Conservation (phyloP, 2,797 vertebrate genomes). For the Pangasius mekongensis region DNA sequence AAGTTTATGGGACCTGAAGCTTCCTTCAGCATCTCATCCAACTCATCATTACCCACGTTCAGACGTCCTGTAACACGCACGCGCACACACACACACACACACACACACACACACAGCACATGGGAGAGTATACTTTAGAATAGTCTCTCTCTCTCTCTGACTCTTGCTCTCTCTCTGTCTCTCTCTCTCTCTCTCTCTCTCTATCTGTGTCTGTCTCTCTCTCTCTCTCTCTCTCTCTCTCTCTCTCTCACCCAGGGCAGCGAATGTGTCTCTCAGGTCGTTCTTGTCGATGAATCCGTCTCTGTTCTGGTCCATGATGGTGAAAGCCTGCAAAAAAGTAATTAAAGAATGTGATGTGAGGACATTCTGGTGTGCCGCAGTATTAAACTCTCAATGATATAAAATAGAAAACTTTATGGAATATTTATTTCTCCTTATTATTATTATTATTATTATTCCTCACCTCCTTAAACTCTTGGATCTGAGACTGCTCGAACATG, state of each 20-base stretch:
- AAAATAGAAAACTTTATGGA: too few species aligned
- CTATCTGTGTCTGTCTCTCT: neutral
- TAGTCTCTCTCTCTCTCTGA: neutral
- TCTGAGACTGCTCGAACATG: constrained; percentile 92
- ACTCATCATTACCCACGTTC: constrained; percentile 87
- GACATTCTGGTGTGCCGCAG: neutral
- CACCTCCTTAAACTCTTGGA: constrained; percentile 92
- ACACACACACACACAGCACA: neutral
- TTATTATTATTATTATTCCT: constrained; percentile 4
- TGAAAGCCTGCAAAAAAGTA: constrained; percentile 77
- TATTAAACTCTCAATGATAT: neutral
- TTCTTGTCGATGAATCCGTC: constrained; percentile 89
- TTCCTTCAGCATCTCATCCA: constrained; percentile 89
- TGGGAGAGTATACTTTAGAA: neutral
- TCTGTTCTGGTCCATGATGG: constrained; percentile 91
- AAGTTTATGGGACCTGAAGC: constrained; percentile 89
- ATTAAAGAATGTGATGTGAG: neutral
- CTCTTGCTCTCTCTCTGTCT: neutral
- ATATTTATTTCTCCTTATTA: neutral
- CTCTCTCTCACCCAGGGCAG: constrained; percentile 78
- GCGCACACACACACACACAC: constrained; percentile 31
- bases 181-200: neutral
- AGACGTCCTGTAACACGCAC: constrained; percentile 76
- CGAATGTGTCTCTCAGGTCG: constrained; percentile 86
- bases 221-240: neutral